phyloP scores from a whole-genome alignment of 2,888 invertebrate species.

The Celastrina argiolus region DNA sequence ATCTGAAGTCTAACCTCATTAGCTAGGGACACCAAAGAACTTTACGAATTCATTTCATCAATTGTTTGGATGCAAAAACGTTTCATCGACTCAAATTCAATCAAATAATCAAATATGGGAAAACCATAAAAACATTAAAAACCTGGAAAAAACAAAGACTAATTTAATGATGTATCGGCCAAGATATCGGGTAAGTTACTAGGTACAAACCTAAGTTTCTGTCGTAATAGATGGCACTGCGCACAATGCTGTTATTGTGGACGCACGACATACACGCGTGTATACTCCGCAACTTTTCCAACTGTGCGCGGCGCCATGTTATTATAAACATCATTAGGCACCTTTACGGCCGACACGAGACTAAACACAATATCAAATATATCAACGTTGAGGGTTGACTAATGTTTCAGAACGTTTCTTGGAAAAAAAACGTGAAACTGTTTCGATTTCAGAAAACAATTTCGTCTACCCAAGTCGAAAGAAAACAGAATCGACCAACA shows the following conservation, averaged over 20 bases:
- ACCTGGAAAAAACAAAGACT: neutral
- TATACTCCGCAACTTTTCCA: conserved; percentile 41
- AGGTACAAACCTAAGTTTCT: neutral
- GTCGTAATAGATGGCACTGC: neutral
- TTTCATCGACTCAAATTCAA: no score
- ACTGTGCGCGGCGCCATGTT: conserved; percentile 34
- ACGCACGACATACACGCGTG: conserved; percentile 34
- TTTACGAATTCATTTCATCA: no score
- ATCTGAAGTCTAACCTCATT: no score
- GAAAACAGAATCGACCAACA: neutral
- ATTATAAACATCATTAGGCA: conserved; percentile 39
- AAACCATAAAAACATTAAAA: no score
- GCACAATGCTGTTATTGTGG: conserved; percentile 19
- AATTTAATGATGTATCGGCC: neutral
- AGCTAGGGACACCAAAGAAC: no score
- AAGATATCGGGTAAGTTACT: neutral
- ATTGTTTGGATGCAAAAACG: no score
- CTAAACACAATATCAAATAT: conserved; percentile 45
- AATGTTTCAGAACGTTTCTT: neutral
- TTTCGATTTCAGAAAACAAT: neutral
- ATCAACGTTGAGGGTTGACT: conserved; percentile 18
- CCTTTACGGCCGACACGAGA: conserved; percentile 42
- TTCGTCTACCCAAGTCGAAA: neutral
- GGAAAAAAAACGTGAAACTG: neutral
- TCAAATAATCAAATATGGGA: no score